phyloP scores from a whole-genome alignment of 2,797 vertebrate species.

The Coranthus polyacanthus region DNA sequence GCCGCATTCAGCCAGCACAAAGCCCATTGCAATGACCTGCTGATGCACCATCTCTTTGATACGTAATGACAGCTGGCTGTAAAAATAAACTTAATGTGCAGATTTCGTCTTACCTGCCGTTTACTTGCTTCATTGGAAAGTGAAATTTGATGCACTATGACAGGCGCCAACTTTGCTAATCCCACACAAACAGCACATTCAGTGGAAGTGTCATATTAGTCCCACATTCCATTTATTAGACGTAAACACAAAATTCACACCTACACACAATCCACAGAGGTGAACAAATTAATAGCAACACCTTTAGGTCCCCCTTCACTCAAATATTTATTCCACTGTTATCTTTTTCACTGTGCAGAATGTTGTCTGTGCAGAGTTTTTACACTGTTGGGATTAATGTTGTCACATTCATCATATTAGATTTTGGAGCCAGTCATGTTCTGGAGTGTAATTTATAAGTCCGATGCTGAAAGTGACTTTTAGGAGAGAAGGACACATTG shows the following conservation, averaged over 20 bases:
- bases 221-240: conserved; percentile 30
- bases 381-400: too few species aligned
- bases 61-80: conserved; percentile 3
- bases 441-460: too few species aligned
- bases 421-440: too few species aligned
- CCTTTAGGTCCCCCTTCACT: neutral
- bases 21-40: conserved; percentile 33
- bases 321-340: neutral
- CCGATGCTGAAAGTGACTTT: too few species aligned
- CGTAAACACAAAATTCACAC: conserved; percentile 9
- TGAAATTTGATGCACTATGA: conserved; percentile 13
- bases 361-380: too few species aligned
- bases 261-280: neutral
- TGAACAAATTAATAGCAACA: conserved; percentile 13
- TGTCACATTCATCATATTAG: too few species aligned
- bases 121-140: conserved; percentile 12
- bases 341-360: too few species aligned
- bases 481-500: too few species aligned
- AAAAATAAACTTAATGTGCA: too few species aligned
- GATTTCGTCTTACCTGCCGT: too few species aligned
- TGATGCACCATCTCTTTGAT: too few species aligned
- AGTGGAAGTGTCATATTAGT: conserved; percentile 29
- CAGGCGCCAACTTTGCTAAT: conserved; percentile 15
- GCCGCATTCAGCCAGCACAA: conserved; percentile 27
- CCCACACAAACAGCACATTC: conserved; percentile 6